These are phyloP conservation scores for Peromyscus nudipes DNA, from an alignment of 2,797 vertebrate species.

Conservation along the genomic window DNA sequence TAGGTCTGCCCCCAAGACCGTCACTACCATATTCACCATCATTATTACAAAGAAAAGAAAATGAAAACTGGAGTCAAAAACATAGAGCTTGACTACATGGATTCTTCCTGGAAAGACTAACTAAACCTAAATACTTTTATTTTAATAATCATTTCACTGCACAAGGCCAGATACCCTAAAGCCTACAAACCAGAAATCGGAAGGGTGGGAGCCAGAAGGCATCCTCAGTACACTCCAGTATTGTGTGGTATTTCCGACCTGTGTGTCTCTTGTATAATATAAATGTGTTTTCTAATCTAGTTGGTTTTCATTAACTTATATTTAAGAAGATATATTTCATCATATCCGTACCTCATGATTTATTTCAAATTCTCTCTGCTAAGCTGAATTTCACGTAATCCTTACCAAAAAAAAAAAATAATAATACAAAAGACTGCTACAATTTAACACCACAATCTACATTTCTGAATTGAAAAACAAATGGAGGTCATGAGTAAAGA, in stretches of 20 bases:
- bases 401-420: neutral
- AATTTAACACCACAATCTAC: neutral
- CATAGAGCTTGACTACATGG: neutral
- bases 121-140: neutral
- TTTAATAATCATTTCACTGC: neutral
- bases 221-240: neutral
- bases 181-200: neutral
- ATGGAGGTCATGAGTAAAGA: neutral
- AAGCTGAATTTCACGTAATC: slow-evolving; percentile 5
- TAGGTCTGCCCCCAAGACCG: no score
- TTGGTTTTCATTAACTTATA: neutral
- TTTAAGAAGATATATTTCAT: slow-evolving; percentile 12
- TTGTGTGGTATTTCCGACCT: neutral
- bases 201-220: neutral
- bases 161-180: neutral
- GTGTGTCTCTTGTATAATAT: neutral
- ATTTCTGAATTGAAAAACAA: neutral
- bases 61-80: neutral
- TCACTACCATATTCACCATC: no score
- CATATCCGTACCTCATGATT: neutral
- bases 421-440: neutral
- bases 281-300: neutral
- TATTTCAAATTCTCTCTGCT: slow-evolving; percentile 10
- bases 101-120: neutral
- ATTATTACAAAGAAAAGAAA: slow-evolving; percentile 23